phyloP scores from a whole-genome alignment of 2,113 vertebrate genomes.

The Onychostoma macrolepis region DNA sequence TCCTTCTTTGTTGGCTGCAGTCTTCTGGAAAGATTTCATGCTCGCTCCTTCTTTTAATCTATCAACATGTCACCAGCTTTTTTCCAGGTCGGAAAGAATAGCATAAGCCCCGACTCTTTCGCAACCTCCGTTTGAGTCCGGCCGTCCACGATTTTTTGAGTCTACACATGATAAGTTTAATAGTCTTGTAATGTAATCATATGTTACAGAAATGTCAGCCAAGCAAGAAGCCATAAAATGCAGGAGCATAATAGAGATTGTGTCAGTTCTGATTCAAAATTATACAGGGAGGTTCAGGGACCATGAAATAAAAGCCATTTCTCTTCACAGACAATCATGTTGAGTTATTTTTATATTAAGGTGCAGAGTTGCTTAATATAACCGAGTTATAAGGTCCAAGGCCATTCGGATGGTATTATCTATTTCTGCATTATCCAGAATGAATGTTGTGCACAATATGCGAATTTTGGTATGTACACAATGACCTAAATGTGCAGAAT shows the following conservation, averaged over 20 bases:
- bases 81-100: conserved; percentile 17
- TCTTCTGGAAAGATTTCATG: conserved; percentile 40
- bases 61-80: conserved; percentile 53
- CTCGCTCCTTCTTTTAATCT: conserved; percentile 50
- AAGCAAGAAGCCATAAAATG: conserved; percentile 32
- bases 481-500: conserved; percentile 2
- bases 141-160: neutral
- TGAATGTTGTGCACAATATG: neutral
- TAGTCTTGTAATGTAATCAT: conserved; percentile 33
- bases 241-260: conserved; percentile 5
- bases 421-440: neutral
- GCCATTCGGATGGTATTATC: neutral
- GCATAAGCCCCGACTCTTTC: neutral
- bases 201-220: conserved; percentile 31
- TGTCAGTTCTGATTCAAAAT: conserved; percentile 25
- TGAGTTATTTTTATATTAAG: conserved; percentile 34
- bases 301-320: conserved; percentile 36
- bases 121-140: neutral
- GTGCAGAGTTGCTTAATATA: conserved; percentile 14
- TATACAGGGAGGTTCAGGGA: conserved; percentile 25
- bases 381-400: neutral
- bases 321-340: conserved; percentile 30
- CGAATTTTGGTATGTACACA: neutral
- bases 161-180: conserved; percentile 17
- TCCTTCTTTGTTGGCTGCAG: conserved; percentile 46